Evolutionary conservation across 1,140 invertebrate genomes (phyloP).

Genomic region (Spodoptera frugiperda): DNA sequence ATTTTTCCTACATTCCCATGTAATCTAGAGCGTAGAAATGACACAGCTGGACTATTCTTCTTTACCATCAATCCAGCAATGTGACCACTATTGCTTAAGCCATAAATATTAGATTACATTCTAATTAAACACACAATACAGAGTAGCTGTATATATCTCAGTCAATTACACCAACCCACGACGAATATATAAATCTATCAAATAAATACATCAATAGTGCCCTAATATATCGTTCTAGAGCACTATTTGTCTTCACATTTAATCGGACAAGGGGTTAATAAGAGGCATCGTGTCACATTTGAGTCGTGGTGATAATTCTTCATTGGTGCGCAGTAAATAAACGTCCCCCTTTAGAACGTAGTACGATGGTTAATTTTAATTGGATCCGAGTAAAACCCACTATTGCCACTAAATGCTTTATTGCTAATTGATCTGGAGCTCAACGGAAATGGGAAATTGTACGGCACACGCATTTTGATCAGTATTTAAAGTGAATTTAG

Average conservation of each 20-base stretch:
- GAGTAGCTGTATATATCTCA: neutral
- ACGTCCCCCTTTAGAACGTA: constrained; percentile 46
- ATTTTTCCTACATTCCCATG: too few species aligned
- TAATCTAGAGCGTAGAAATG: too few species aligned
- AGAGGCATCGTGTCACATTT: constrained; percentile 32
- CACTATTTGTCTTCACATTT: constrained; percentile 36
- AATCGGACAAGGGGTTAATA: constrained; percentile 33
- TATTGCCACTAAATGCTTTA: constrained; percentile 57
- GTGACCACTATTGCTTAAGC: too few species aligned
- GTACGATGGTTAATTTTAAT: constrained; percentile 56
- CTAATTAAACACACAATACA: neutral
- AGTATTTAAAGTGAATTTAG: constrained; percentile 20
- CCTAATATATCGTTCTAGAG: constrained; percentile 1
- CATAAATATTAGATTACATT: neutral
- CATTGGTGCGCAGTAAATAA: constrained; percentile 47
- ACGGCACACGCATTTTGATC: constrained; percentile 29
- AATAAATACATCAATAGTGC: constrained; percentile 38
- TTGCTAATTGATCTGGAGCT: constrained; percentile 57
- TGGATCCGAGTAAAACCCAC: constrained; percentile 58
- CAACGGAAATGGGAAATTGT: constrained; percentile 33
- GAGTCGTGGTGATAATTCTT: constrained; percentile 45
- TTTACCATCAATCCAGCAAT: too few species aligned
- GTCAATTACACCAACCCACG: constrained; percentile 20
- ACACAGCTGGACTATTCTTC: too few species aligned
- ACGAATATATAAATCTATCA: constrained; percentile 31